phyloP scores from a whole-genome alignment of 2,113 vertebrate species.

The Misgurnus mizolepis region DNA sequence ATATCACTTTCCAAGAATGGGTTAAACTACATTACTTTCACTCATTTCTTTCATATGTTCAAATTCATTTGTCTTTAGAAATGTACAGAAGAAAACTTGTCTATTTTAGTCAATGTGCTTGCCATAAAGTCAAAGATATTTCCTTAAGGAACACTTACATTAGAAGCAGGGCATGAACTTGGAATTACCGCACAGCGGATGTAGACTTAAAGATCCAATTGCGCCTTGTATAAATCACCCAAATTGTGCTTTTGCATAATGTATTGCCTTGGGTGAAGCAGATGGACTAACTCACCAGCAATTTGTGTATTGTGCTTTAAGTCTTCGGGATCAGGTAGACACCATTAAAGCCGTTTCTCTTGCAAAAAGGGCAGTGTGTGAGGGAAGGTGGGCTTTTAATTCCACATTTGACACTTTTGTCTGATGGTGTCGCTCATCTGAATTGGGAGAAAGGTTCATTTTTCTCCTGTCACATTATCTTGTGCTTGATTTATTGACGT shows the following conservation, averaged over 20 bases:
- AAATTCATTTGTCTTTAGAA: not conserved
- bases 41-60: too few species aligned
- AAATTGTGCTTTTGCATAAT: conserved; percentile 50
- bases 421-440: not conserved
- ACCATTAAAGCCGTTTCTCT: conserved; percentile 28
- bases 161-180: conserved; percentile 21
- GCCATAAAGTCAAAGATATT: not conserved
- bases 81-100: not conserved
- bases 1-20: too few species aligned
- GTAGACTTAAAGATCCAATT: conserved; percentile 37
- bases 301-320: conserved; percentile 32
- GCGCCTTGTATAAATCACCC: conserved; percentile 33
- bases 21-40: too few species aligned
- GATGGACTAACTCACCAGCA: conserved; percentile 41
- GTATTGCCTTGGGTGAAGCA: conserved; percentile 33
- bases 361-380: conserved; percentile 19
- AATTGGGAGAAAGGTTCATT: conserved; percentile 16
- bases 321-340: conserved; percentile 40
- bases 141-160: not conserved
- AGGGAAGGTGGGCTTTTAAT: conserved; percentile 22
- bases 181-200: conserved; percentile 18
- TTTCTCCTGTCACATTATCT: conserved; percentile 26
- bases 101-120: conserved; percentile 26
- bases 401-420: conserved; percentile 35
- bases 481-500: conserved; percentile 16